Conservation (phyloP, 2,797 vertebrate species). For the Anguilla marmorata region DNA sequence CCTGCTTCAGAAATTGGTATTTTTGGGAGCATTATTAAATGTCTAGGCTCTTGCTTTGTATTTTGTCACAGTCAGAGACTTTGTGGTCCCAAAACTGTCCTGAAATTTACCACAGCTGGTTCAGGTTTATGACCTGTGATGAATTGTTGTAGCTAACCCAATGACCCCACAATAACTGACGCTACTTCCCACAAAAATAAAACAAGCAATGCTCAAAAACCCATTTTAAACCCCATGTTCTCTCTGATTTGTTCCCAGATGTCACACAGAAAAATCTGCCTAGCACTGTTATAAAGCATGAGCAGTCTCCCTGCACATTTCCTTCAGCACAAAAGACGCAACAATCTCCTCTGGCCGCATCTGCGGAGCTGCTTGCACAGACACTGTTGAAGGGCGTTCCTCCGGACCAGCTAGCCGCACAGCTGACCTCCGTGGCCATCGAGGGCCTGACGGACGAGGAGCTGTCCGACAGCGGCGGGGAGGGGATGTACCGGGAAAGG, state of each 20-base stretch:
- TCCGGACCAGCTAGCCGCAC: conserved; percentile 76
- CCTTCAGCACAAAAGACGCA: conserved; percentile 59
- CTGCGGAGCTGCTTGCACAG: conserved; percentile 61
- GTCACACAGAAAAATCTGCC: conserved; percentile 60
- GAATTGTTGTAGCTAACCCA: neutral
- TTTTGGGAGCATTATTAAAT: neutral
- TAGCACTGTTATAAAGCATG: conserved; percentile 68
- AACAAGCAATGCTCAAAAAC: neutral
- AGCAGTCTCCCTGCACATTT: conserved; percentile 62
- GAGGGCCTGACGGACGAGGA: conserved; percentile 93
- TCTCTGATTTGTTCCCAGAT: neutral
- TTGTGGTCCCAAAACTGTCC: no score
- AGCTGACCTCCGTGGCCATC: conserved; percentile 80
- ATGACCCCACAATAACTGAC: neutral
- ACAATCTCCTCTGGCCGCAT: conserved; percentile 57
- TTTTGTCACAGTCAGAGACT: no score
- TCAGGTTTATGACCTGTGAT: neutral
- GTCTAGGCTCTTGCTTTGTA: no score
- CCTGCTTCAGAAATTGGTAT: neutral
- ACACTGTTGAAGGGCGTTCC: conserved; percentile 66
- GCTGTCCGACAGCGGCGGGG: conserved; percentile 89
- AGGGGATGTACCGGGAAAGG: conserved; percentile 95
- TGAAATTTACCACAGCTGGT: neutral
- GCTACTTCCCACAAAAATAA: neutral
- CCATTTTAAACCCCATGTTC: neutral